Evolutionary conservation across 2,888 invertebrate species (phyloP), one percentile per base, ranked within the genome.

Genomic region (Gibbula magus): DNA sequence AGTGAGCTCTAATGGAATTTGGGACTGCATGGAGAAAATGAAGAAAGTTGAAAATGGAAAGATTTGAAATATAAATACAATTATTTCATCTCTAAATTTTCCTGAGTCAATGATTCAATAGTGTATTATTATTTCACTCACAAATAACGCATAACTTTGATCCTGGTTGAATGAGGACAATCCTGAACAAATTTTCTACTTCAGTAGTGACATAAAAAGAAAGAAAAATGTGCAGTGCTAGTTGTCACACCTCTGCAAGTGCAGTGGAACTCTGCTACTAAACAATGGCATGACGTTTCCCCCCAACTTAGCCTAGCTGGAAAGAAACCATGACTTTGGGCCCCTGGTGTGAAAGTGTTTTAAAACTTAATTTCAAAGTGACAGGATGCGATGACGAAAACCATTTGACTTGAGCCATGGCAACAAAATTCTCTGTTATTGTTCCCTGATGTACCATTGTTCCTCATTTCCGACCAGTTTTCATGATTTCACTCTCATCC

Each of bases 281-380:
- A 45, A 45, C 45, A 45, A 45, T 45, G 45, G 45, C 45, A 45
- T 45, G 45, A 45, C 45, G 45, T 45, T 45, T 45, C 45, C 45
- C 45, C 45, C 13, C 45, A 45, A 45, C 45, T 45, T 45, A 45
- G 45, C 25, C 56, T 70, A 35, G 70, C 39, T 70, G 70, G 32
- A 70, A 29, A 25, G 29, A 61, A 61, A 61, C 18, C 32, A 70
- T 35, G 70, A 20, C 70, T 35, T 32, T 35, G 20, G 39, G 32
- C 70, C 70, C 70, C 70, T 39, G 39, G 70, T 70, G 70, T 70
- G 70, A 70, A 70, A 32, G 70, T 20, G 70, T 70, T 70, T 39
- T 70, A 70, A 70, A 70, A 70, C 70, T 70, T 70, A 70, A 70
- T 70, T 70, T 70, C 39, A 32, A 70, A 35, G 35, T 70, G 70